Evolutionary conservation across 2,113 vertebrate genomes (phyloP).

Genomic region (Dicaeum eximium): DNA sequence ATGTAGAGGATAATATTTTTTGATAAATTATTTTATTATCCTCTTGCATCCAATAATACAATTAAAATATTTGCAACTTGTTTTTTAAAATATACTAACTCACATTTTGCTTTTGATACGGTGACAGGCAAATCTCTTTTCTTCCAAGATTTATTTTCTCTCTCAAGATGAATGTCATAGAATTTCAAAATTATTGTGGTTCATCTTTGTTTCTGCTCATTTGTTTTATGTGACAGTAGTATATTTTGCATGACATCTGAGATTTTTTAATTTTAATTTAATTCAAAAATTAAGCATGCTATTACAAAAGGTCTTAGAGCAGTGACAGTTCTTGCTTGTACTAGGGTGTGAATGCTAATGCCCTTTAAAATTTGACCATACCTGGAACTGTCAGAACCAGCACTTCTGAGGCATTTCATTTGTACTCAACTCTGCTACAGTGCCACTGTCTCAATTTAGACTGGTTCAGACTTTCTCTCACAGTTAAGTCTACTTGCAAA

Average conservation of each 20-base stretch:
- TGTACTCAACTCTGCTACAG: background rate
- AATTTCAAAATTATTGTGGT: background rate
- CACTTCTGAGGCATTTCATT: background rate
- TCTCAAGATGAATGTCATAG: background rate
- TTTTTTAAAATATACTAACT: conserved; percentile 22
- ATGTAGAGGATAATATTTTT: background rate
- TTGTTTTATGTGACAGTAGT: background rate
- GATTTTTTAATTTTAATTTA: background rate
- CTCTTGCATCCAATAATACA: background rate
- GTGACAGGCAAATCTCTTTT: conserved; percentile 21
- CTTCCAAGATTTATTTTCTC: conserved; percentile 12
- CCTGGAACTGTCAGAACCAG: background rate
- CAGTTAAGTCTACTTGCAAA: conserved; percentile 31
- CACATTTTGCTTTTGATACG: conserved; percentile 3
- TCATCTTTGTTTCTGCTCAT: background rate
- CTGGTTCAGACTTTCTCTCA: background rate
- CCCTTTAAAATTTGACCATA: background rate
- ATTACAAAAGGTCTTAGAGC: background rate
- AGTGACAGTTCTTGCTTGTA: background rate
- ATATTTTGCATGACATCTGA: background rate
- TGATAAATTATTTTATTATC: background rate
- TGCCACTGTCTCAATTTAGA: background rate
- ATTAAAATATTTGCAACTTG: background rate
- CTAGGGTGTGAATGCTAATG: background rate
- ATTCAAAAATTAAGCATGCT: background rate